phyloP scores from a whole-genome alignment of 2,888 invertebrate genomes.

The Habroteleia sp. region DNA sequence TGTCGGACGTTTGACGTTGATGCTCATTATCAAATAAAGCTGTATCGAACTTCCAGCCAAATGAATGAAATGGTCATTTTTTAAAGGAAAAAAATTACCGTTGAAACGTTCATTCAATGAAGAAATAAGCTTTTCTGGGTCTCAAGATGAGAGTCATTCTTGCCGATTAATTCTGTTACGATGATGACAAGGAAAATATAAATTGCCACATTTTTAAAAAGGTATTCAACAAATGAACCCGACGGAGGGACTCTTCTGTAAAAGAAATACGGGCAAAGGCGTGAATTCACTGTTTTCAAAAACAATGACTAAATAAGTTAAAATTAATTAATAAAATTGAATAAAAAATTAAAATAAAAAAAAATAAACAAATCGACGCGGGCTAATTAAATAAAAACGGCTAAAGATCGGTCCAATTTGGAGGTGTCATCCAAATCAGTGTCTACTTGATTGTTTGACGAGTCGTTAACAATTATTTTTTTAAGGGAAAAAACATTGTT shows the following conservation, averaged over 20 bases:
- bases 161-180: background rate
- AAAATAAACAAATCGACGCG: slow-evolving; percentile 3
- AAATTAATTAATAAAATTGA: background rate
- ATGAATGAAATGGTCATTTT: background rate
- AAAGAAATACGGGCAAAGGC: no score
- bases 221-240: no score
- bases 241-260: no score
- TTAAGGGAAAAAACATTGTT: slow-evolving; percentile 39
- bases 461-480: slow-evolving; percentile 17
- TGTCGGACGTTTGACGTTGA: background rate
- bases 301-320: no score
- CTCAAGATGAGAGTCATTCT: background rate
- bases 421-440: slow-evolving; percentile 16
- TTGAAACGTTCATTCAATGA: no score
- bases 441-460: background rate
- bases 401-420: background rate
- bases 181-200: slow-evolving; percentile 1
- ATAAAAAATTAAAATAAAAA: no score
- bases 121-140: background rate
- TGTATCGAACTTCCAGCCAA: background rate
- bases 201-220: no score
- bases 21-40: slow-evolving; percentile 2
- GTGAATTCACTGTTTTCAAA: no score
- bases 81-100: background rate
- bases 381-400: background rate